phyloP scores from a whole-genome alignment of 2,797 vertebrate species.

The Poliocrania exsul region DNA sequence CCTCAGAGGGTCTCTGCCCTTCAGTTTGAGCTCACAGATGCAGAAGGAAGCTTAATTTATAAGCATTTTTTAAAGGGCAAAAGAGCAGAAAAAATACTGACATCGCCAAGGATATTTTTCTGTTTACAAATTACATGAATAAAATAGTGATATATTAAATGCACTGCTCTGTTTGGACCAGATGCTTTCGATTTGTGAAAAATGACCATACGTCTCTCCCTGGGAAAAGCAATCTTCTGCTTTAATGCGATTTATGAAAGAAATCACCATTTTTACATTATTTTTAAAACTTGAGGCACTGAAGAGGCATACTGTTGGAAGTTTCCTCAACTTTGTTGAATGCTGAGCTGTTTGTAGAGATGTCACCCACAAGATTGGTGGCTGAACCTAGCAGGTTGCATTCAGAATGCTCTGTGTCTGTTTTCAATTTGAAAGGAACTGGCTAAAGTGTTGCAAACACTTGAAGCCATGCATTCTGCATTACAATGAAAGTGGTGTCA shows the following conservation, averaged over 20 bases:
- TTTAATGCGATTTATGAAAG: conserved; percentile 67
- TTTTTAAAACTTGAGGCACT: conserved; percentile 58
- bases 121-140: conserved; percentile 63
- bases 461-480: conserved; percentile 72
- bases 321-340: conserved; percentile 71
- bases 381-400: conserved; percentile 59
- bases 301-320: conserved; percentile 58
- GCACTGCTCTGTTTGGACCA: conserved; percentile 45
- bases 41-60: conserved; percentile 25
- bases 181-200: conserved; percentile 64
- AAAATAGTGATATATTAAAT: conserved; percentile 66
- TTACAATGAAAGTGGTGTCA: conserved; percentile 70
- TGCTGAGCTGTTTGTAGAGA: conserved; percentile 67
- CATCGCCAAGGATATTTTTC: conserved; percentile 49
- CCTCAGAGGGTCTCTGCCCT: neutral
- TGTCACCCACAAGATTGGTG: conserved; percentile 74
- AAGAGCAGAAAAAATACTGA: conserved; percentile 40
- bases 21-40: neutral
- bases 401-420: conserved; percentile 70
- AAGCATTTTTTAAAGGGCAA: conserved; percentile 52
- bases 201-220: conserved; percentile 48
- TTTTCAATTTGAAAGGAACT: conserved; percentile 75
- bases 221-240: conserved; percentile 60
- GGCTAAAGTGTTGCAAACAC: conserved; percentile 72
- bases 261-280: conserved; percentile 67